Evolutionary conservation across 1,140 invertebrate genomes (phyloP), one percentile per base, ranked within the genome.

Genomic region (Zaprionus taronus): DNA sequence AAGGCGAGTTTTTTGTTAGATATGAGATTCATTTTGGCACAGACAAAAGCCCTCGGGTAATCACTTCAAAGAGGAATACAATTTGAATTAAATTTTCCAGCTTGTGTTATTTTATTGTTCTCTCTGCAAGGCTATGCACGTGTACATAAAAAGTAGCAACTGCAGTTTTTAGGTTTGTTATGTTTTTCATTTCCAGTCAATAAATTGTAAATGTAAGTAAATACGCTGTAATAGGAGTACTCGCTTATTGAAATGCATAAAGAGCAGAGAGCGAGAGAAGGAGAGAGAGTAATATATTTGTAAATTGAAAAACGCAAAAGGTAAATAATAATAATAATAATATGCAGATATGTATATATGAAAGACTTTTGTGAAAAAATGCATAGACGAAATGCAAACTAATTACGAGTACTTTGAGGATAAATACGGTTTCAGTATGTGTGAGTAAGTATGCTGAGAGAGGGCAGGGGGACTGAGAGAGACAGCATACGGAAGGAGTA

Each of bases 371-470:
- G 58, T 56, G 55, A 69, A 75, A 72, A 73, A 66, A 80, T 76
- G 68, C 22, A 17, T 65, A 74, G 66, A 74, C 53, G 70, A 70
- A 78, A 84, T 75, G 73, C 70, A 79, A 87, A 90, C 74, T 85
- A 87, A 85, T 75, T 83, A 65, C 58, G 61, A 65, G 34, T 65
- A 78, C 58, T 58, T 55, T 74, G 20, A 67, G 63, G 34, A 31
- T 51, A 31, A 41, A 57, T 61, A 57, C 58, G 53, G 22, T 22
- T 22, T 51, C 47, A 11, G 51, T 70, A 14, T 24, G 36, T 38
- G 9, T 62, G 63, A 53, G 38, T 51, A 41, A 72, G 66, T 74
- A 51, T 51, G 47, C 20, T 77, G 65, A 77, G 20, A 57, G 7
- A 17, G 7, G n/a, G 7, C 12, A 15, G 14, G 14, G 1, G 15